Conservation (phyloP, 2,113 vertebrate genomes). For the Aegypius monachus region DNA sequence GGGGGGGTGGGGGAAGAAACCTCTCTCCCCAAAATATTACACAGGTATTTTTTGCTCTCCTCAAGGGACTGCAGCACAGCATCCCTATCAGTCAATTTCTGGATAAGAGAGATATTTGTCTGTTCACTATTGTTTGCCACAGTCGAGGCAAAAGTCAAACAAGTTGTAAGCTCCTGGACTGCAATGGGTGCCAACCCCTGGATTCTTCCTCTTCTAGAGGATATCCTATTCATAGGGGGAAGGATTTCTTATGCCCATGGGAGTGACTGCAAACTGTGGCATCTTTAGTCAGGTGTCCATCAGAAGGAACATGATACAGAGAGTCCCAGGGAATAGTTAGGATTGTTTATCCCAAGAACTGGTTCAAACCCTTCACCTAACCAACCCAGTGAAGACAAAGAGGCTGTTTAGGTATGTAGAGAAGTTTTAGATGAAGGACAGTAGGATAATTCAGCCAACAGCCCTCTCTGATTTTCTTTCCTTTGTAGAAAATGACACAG, state of each 20-base stretch:
- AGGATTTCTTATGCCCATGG: background rate
- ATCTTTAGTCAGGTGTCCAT: background rate
- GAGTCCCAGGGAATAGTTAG: background rate
- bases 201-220: background rate
- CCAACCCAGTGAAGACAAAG: background rate
- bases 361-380: background rate
- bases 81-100: background rate
- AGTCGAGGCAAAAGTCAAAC: conserved; percentile 8
- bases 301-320: background rate
- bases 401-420: background rate
- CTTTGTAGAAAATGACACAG: background rate
- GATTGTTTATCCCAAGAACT: background rate
- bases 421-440: background rate
- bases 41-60: background rate
- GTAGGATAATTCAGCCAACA: background rate
- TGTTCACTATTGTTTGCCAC: background rate
- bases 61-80: background rate
- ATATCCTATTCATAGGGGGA: background rate
- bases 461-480: background rate
- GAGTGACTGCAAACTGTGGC: background rate
- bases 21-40: background rate
- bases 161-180: background rate
- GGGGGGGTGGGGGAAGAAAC: rapidly evolving
- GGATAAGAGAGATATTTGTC: conserved; percentile 17
- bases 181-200: background rate